Base-by-base conservation (phyloP, 1,140 invertebrate genomes). In the Philotrypesis tridentata region DNA sequence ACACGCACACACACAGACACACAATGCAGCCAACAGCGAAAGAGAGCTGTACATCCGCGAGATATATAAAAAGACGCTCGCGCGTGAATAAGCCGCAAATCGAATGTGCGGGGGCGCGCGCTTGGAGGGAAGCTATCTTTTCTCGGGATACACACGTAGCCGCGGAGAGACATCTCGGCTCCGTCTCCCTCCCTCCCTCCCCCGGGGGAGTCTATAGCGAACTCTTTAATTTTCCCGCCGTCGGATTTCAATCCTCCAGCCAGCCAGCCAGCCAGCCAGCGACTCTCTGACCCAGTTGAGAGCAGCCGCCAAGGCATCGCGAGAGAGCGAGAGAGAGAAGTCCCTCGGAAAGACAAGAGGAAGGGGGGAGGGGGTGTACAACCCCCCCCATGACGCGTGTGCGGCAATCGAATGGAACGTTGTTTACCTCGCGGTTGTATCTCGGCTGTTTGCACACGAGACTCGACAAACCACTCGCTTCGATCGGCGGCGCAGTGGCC, bases 371-470 rank as follows among this genome's bases (percentile, higher is more conserved):
- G 4, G 33, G 3, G 33, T 37, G 9, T 37, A 37, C 33, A 37
- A 5, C 4, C 9, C 4, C 33, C 3, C 9, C 3, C 48, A 55
- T 55, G 7, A 55, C 21, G 63, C 72, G 82, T 70, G 82, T 70
- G 25, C 40, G 70, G 68, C 75, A 81, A 79, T 81, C 82, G 72
- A 83, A 82, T 78, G 71, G 78, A 81, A 82, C 71, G 80, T 80
- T 85, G 80, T 85, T 85, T 84, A 85, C 78, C 74, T 67, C 68
- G 43, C 31, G 71, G 33, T 79, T 55, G 76, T 83, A 74, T 48
- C 60, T 65, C 17, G 81, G 55, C 21, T 77, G 76, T 78, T 78
- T 77, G 74, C 40, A 71, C 31, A 31, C 61, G 43, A 78, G 76
- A 70, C 63, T 21, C 63, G 63, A 77, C 63, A 67, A 68, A 77